Evolutionary conservation across 2,113 vertebrate genomes (phyloP).

Genomic region (Gasterosteus aculeatus): DNA sequence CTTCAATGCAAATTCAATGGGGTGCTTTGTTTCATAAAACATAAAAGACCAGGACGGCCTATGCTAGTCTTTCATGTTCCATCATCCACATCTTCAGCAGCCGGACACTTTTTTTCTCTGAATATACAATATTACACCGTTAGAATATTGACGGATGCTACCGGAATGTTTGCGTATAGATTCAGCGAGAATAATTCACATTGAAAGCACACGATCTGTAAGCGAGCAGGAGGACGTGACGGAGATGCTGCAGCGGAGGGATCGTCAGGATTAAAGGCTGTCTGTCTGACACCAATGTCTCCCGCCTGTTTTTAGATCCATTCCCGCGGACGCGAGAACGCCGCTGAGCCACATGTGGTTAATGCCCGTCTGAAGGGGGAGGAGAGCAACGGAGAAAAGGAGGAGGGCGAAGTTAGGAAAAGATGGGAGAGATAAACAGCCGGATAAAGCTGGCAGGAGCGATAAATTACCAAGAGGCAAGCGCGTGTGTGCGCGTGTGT

Average conservation of each 20-base stretch:
- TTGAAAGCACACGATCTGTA: too few species aligned
- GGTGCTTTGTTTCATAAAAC: not conserved
- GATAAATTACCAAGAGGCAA: conserved; percentile 5
- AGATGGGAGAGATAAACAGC: conserved; percentile 5
- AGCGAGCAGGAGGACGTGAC: too few species aligned
- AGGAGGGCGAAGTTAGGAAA: not conserved
- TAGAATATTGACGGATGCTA: not conserved
- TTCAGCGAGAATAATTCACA: conserved; percentile 8
- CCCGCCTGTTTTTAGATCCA: conserved; percentile 32
- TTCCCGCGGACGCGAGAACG: conserved; percentile 36
- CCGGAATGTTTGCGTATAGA: not conserved
- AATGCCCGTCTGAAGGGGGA: conserved; percentile 11
- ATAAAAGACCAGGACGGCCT: not conserved
- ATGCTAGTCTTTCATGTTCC: too few species aligned
- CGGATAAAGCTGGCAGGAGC: conserved; percentile 11
- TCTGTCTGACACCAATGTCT: conserved; percentile 38
- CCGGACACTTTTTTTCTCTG: not conserved
- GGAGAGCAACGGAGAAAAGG: not conserved
- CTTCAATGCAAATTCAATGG: not conserved
- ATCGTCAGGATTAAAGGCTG: conserved; percentile 44
- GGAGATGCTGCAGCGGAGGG: conserved; percentile 7
- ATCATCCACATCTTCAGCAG: not conserved
- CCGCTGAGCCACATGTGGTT: conserved; percentile 35
- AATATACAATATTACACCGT: not conserved
- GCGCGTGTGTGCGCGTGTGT: conserved; percentile 24